Evolutionary conservation across 2,888 invertebrate genomes (phyloP), one percentile per base, ranked within the genome.

Genomic region (Luperina nickerlii): DNA sequence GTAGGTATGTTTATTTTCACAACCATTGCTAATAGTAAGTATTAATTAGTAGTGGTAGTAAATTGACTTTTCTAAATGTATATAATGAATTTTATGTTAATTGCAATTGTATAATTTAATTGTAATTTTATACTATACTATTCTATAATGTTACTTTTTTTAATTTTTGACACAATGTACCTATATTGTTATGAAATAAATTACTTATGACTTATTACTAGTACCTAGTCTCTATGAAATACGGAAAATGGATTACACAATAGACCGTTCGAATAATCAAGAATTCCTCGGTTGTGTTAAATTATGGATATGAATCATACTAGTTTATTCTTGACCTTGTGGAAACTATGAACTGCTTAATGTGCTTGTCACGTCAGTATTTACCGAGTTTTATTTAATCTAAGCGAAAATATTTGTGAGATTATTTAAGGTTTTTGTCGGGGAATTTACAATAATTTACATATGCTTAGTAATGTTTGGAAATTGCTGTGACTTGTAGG

Each of bases 361-460:
- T 80, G 80, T 80, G 85, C 85, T 77, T 85, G 87, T 77, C 72
- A 75, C 75, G 87, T 72, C 11, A 80, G 70, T 84, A 87, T 87
- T 84, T 80, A 85, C 76, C 20, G n/a, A 72, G 62, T 65, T 63
- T 74, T 87, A 73, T 85, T 84, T 80, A 85, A 74, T 84, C 51
- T 84, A 65, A 76, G 69, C 24, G 68, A 82, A 87, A 74, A 86
- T 57, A 81, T 84, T 63, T 86, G 20, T 63, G 60, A 62, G 11
- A 42, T 20, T 71, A 20, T 38, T 48, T 32, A 54, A 45, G 4
- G 48, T 27, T 63, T 72, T 45, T 32, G 63, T 63, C 45, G 38
- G 0, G 8, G n/a, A 48, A 78, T 86, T 82, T 69, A 62, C 65
- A 82, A 8, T 20, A 48, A 78, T 86, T 82, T 69, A 62, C 65